A percentile compares a stretch with the other conserved stretches of the same genome.
Conservation (phyloP, 2,888 invertebrate genomes). For the Arenicola marina region DNA sequence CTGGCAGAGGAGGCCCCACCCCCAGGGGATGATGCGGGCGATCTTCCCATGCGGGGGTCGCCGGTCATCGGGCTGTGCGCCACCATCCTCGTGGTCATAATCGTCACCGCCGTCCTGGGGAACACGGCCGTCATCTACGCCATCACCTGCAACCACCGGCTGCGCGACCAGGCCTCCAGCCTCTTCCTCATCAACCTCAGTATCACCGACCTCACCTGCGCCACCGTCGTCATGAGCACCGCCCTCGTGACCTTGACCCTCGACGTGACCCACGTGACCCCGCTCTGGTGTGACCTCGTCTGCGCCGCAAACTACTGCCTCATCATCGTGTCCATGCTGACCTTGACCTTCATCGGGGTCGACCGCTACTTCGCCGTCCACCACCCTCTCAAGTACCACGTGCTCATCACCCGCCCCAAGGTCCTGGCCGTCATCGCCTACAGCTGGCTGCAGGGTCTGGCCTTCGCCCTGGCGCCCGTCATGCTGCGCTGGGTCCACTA, state of each 20-base stretch:
- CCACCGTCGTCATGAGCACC: constrained; percentile 46
- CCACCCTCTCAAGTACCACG: constrained; percentile 45
- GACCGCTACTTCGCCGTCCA: constrained; percentile 54
- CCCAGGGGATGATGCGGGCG: no score
- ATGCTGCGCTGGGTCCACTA: constrained; percentile 49
- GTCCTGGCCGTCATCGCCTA: constrained; percentile 38
- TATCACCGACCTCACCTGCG: constrained; percentile 46
- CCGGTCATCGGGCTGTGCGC: constrained; percentile 29
- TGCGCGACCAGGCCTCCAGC: constrained; percentile 45
- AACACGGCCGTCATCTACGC: constrained; percentile 46
- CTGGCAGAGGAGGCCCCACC: no score
- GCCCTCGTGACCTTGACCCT: constrained; percentile 36
- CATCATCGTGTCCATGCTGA: constrained; percentile 59
- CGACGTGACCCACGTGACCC: constrained; percentile 28
- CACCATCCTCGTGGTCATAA: constrained; percentile 37
- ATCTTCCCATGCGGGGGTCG: not conserved
- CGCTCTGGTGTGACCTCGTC: constrained; percentile 45
- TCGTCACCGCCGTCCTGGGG: constrained; percentile 14
- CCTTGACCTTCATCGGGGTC: constrained; percentile 54
- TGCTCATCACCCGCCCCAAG: constrained; percentile 33
- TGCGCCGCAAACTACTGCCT: constrained; percentile 56
- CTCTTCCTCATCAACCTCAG: constrained; percentile 51
- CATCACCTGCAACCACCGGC: constrained; percentile 29
- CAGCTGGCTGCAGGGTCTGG: constrained; percentile 52
- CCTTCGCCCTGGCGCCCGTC: constrained; percentile 45